phyloP scores from a whole-genome alignment of 2,113 vertebrate genomes.

The Neoarius graeffei region DNA sequence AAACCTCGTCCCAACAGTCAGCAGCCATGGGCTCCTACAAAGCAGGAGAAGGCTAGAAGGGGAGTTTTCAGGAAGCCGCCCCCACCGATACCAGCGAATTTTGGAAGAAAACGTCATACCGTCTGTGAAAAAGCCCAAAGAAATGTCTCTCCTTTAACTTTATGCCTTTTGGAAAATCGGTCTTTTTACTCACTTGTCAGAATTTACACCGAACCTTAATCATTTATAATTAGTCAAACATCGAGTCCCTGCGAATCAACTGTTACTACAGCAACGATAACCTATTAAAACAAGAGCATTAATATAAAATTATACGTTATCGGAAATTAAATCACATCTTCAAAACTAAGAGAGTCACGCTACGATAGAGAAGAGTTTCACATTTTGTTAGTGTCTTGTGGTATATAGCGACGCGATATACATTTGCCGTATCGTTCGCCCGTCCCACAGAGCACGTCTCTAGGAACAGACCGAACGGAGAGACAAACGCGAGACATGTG shows the following conservation, averaged over 20 bases:
- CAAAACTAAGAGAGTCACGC: neutral
- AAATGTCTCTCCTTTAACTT: no score
- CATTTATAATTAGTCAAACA: no score
- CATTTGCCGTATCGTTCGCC: neutral
- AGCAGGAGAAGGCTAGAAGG: no score
- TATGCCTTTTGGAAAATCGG: no score
- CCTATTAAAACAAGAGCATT: neutral
- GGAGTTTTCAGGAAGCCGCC: no score
- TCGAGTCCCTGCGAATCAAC: neutral
- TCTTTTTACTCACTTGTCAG: no score
- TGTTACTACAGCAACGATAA: neutral
- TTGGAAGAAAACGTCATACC: no score
- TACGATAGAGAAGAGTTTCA: neutral
- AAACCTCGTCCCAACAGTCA: no score
- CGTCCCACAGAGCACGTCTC: neutral
- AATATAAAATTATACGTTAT: neutral
- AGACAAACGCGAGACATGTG: neutral
- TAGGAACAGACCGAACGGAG: neutral
- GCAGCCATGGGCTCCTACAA: no score
- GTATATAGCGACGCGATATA: neutral
- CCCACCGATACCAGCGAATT: no score
- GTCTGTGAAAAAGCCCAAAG: no score
- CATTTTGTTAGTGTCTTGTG: neutral
- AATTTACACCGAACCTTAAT: no score
- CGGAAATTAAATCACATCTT: neutral